A percentile compares a stretch with the other conserved stretches of the same genome.
phyloP scores from a whole-genome alignment of 2,113 vertebrate species.

The Todiramphus chloris region DNA sequence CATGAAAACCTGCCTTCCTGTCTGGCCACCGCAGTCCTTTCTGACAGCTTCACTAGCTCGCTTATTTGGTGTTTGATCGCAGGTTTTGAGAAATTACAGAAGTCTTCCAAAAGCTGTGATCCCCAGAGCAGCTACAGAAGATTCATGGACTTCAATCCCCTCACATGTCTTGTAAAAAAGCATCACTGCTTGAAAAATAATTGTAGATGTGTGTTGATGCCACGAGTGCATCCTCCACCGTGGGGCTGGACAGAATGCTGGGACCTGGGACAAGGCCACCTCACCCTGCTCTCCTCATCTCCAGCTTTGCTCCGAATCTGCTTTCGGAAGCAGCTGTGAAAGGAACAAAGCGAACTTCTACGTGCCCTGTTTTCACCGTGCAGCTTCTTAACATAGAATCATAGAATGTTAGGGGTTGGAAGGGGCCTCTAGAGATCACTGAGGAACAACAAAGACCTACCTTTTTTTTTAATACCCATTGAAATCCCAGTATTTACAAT shows the following conservation, averaged over 20 bases:
- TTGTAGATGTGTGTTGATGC: neutral
- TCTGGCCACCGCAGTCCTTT: neutral
- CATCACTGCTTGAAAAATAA: neutral
- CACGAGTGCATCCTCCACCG: neutral
- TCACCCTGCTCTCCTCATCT: neutral
- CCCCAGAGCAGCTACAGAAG: neutral
- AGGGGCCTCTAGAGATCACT: too few relatives aligned
- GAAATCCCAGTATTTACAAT: neutral
- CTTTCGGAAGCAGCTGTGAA: neutral
- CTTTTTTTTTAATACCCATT: fast-evolving
- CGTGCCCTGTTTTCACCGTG: neutral
- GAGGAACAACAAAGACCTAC: neutral
- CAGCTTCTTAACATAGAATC: neutral
- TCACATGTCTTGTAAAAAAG: neutral
- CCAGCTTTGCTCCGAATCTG: neutral
- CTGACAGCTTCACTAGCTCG: neutral
- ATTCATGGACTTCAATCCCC: neutral
- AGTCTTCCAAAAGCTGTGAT: neutral
- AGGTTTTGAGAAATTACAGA: neutral
- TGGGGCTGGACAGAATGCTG: neutral
- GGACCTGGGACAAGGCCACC: fast-evolving
- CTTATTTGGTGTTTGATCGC: neutral
- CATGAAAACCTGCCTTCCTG: neutral
- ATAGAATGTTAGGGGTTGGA: too few relatives aligned
- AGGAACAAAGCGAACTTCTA: neutral